Evolutionary conservation across 1,140 invertebrate genomes (phyloP).

Genomic region (Trissolcus basalis): DNA sequence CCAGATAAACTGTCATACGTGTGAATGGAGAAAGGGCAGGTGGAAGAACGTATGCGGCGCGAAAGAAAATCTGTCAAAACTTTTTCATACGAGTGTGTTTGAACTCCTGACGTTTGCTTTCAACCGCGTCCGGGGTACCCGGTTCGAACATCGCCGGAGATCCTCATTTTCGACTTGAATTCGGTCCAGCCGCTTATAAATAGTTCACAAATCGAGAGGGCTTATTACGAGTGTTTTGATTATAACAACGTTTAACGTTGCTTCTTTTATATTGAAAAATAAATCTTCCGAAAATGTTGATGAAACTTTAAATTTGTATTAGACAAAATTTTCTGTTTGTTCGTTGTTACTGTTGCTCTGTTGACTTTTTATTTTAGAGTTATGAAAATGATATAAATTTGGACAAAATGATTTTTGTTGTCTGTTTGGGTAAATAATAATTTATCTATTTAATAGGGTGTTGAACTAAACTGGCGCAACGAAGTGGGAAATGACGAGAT

Average conservation of each 20-base stretch:
- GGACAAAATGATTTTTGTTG: no score
- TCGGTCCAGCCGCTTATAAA: neutral
- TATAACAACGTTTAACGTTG: neutral
- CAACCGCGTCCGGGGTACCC: slow-evolving; percentile 1
- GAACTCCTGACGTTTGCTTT: neutral
- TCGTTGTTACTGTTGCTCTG: no score
- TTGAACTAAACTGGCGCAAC: slow-evolving; percentile 28
- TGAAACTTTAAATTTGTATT: no score
- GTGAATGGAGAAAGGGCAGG: neutral
- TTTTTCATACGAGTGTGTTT: slow-evolving; percentile 32
- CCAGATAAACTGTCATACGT: neutral
- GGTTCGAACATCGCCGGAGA: neutral
- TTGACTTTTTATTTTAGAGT: neutral
- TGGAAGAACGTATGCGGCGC: slow-evolving; percentile 20
- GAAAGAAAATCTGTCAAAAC: slow-evolving; percentile 49
- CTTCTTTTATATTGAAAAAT: neutral
- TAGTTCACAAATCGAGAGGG: neutral
- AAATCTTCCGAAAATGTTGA: no score
- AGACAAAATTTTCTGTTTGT: no score
- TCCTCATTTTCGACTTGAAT: neutral
- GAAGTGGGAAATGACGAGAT: slow-evolving; percentile 34
- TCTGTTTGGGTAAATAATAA: no score
- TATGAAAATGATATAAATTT: neutral
- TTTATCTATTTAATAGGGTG: slow-evolving; percentile 56
- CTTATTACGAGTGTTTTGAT: neutral